A percentile compares a stretch with the other conserved stretches of the same genome.
phyloP scores from a whole-genome alignment of 2,888 invertebrate genomes.

The Keiferia lycopersicella region DNA sequence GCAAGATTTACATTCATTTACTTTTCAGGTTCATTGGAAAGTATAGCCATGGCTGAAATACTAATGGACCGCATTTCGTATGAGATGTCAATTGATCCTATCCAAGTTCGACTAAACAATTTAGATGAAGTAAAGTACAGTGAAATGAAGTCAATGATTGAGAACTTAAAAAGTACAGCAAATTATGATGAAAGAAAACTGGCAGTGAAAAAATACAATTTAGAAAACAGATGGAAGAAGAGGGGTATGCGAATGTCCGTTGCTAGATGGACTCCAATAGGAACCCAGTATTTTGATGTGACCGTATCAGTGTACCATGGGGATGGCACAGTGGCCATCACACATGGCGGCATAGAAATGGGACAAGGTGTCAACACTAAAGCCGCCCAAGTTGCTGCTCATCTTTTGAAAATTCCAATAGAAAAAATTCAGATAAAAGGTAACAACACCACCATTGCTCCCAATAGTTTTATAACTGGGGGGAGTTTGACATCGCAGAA shows the following conservation, averaged over 20 bases:
- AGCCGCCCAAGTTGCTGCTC: constrained; percentile 86
- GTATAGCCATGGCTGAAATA: constrained; percentile 58
- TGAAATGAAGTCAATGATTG: constrained; percentile 60
- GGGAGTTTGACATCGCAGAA: constrained; percentile 79
- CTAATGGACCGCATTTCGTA: constrained; percentile 83
- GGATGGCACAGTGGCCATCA: constrained; percentile 84
- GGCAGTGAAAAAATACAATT: constrained; percentile 72
- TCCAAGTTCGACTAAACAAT: constrained; percentile 63
- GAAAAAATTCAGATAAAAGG: constrained; percentile 82
- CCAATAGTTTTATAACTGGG: constrained; percentile 81
- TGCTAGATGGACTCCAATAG: constrained; percentile 81
- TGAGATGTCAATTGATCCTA: constrained; percentile 72
- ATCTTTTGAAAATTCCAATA: constrained; percentile 83
- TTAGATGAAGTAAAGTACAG: constrained; percentile 60
- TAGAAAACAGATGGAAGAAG: constrained; percentile 87
- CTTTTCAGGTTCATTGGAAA: constrained; percentile 40
- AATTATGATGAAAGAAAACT: constrained; percentile 66
- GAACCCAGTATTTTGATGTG: constrained; percentile 66
- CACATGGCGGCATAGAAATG: constrained; percentile 85
- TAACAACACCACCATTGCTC: constrained; percentile 73
- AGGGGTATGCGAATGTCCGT: constrained; percentile 65
- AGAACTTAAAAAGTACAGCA: constrained; percentile 61
- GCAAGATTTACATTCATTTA: neutral
- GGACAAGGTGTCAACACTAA: constrained; percentile 91
- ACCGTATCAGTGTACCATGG: constrained; percentile 83